Evolutionary conservation across 1,140 invertebrate genomes (phyloP).

Genomic region (Neodiprion fabricii): DNA sequence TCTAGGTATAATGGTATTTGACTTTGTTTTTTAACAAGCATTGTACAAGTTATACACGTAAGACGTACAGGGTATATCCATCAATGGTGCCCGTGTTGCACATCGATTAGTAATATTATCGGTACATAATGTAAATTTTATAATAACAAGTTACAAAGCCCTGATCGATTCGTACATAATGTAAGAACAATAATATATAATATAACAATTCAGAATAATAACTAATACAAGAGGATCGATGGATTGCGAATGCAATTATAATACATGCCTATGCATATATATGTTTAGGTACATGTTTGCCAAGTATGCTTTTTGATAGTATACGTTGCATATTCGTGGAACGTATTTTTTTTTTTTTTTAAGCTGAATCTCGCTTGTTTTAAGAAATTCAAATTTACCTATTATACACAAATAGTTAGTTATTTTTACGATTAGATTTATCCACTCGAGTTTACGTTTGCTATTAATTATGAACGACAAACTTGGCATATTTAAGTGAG

Average conservation of each 20-base stretch:
- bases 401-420: conserved; percentile 1
- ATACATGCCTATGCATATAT: not conserved
- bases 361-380: not conserved
- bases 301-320: not conserved
- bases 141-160: too few relatives aligned
- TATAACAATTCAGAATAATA: not conserved
- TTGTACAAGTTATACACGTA: too few relatives aligned
- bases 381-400: not conserved
- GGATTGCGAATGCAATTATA: conserved; percentile 2
- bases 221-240: not conserved
- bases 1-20: too few relatives aligned
- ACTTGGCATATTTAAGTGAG: not conserved
- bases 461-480: not conserved
- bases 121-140: too few relatives aligned
- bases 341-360: too few relatives aligned
- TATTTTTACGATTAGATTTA: not conserved
- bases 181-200: not conserved
- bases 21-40: too few relatives aligned
- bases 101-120: not conserved
- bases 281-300: not conserved
- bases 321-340: too few relatives aligned
- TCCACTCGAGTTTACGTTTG: not conserved
- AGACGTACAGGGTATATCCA: too few relatives aligned
- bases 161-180: not conserved
- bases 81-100: too few relatives aligned